Evolutionary conservation across 2,888 invertebrate species (phyloP).

Genomic region (Notodonta ziczac): DNA sequence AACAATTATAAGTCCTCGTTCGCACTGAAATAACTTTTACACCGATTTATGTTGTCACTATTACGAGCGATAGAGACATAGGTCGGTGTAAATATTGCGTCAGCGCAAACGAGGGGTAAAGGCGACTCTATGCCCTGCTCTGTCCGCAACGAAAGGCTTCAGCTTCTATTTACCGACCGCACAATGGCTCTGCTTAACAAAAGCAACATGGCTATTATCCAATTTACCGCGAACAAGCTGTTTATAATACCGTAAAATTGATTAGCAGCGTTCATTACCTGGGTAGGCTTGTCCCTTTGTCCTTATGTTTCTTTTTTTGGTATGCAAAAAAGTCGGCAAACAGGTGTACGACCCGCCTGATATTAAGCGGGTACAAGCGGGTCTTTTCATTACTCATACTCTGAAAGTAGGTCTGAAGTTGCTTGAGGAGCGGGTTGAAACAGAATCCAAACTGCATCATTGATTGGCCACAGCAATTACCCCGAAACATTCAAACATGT

Average conservation of each 20-base stretch:
- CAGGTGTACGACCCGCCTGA: too few relatives aligned
- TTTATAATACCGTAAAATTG: slow-evolving; percentile 22
- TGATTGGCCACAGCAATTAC: slow-evolving; percentile 29
- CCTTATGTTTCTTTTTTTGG: not conserved
- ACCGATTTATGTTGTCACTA: too few relatives aligned
- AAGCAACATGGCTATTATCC: slow-evolving; percentile 29
- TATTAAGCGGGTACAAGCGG: too few relatives aligned
- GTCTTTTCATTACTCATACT: too few relatives aligned
- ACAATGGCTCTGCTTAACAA: slow-evolving; percentile 21
- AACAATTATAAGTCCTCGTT: too few relatives aligned
- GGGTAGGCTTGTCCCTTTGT: not conserved
- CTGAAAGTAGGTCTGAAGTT: too few relatives aligned
- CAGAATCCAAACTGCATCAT: slow-evolving; percentile 13
- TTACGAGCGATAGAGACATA: too few relatives aligned
- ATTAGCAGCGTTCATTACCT: slow-evolving; percentile 3
- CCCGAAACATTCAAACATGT: slow-evolving; percentile 6
- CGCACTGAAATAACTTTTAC: too few relatives aligned
- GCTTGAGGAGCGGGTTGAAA: too few relatives aligned
- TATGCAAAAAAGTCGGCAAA: not conserved
- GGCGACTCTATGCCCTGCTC: not conserved
- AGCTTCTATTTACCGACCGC: slow-evolving; percentile 10
- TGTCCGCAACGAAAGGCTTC: slow-evolving; percentile 1
- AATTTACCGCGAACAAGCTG: slow-evolving; percentile 24
- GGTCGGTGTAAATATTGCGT: too few relatives aligned
- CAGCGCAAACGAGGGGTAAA: not conserved